A percentile compares a stretch with the other conserved stretches of the same genome.
phyloP scores from a whole-genome alignment of 2,888 invertebrate genomes.

The Alloplasta piceator region DNA sequence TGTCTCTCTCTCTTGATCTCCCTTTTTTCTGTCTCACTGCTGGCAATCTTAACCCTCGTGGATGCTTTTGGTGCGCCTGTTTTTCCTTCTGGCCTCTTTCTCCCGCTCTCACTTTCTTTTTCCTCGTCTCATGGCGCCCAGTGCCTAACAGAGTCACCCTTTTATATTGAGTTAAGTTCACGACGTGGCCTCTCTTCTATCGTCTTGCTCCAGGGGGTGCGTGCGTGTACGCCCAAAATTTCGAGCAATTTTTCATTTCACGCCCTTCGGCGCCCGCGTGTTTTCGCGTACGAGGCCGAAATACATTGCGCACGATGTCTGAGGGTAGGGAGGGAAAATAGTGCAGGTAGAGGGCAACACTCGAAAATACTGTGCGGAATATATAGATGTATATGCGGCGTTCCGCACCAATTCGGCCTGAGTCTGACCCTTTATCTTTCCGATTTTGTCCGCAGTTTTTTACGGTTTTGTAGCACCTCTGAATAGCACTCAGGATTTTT shows the following conservation, averaged over 20 bases:
- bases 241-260: constrained; percentile 72
- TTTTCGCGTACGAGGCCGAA: constrained; percentile 47
- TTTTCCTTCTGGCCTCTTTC: constrained; percentile 42
- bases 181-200: constrained; percentile 44
- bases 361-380: constrained; percentile 31
- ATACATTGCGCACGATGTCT: constrained; percentile 42
- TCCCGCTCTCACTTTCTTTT: constrained; percentile 20
- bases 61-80: constrained; percentile 10
- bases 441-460: too few relatives aligned
- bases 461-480: too few relatives aligned
- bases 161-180: constrained; percentile 65
- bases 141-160: constrained; percentile 56
- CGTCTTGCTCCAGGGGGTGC: constrained; percentile 20
- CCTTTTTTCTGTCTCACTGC: too few relatives aligned
- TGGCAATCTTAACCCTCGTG: constrained; percentile 59
- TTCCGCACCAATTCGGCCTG: too few relatives aligned
- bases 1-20: constrained; percentile 52
- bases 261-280: constrained; percentile 50
- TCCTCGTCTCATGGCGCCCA: constrained; percentile 38
- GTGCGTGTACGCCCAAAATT: constrained; percentile 64
- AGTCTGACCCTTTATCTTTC: too few relatives aligned
- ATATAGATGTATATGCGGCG: constrained; percentile 28
- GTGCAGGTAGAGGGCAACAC: constrained; percentile 43
- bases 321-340: constrained; percentile 15
- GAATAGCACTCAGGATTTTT: too few relatives aligned